Evolutionary conservation across 1,140 invertebrate genomes (phyloP).

Genomic region (Drosophila obscura): DNA sequence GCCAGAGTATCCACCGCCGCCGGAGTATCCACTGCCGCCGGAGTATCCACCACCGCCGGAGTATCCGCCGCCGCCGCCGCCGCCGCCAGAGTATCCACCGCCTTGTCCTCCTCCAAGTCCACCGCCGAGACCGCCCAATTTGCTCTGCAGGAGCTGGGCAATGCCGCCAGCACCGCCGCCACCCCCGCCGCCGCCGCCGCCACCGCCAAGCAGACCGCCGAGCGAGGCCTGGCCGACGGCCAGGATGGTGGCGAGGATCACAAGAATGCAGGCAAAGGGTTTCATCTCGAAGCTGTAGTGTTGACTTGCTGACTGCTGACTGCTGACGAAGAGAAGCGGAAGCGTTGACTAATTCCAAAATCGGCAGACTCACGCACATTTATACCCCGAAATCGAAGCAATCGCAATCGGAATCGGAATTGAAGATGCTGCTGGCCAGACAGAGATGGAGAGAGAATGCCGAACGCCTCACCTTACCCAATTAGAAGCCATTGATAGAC

Average conservation of each 20-base stretch:
- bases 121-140: constrained; percentile 56
- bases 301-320: constrained; percentile 25
- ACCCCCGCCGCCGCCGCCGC: constrained; percentile 53
- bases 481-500: constrained; percentile 54
- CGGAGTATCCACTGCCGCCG: constrained; percentile 33
- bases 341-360: constrained; percentile 66
- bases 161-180: constrained; percentile 54
- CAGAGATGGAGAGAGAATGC: constrained; percentile 15
- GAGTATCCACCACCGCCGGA: constrained; percentile 36
- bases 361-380: constrained; percentile 44
- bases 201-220: constrained; percentile 63
- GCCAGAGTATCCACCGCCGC: constrained; percentile 48
- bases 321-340: constrained; percentile 61
- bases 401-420: constrained; percentile 16
- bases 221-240: constrained; percentile 60
- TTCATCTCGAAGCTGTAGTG: constrained; percentile 54
- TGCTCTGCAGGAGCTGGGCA: constrained; percentile 60
- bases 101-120: constrained; percentile 34
- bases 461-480: constrained; percentile 17
- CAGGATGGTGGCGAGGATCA: constrained; percentile 65
- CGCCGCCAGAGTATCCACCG: constrained; percentile 36
- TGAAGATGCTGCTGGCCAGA: not conserved
- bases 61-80: constrained; percentile 34
- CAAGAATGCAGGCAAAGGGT: constrained; percentile 71
- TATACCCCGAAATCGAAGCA: constrained; percentile 52